Percentiles rank a stretch among this genome's conserved stretches.
Conservation (phyloP, 2,888 invertebrate species). For the Zeuzera pyrina region DNA sequence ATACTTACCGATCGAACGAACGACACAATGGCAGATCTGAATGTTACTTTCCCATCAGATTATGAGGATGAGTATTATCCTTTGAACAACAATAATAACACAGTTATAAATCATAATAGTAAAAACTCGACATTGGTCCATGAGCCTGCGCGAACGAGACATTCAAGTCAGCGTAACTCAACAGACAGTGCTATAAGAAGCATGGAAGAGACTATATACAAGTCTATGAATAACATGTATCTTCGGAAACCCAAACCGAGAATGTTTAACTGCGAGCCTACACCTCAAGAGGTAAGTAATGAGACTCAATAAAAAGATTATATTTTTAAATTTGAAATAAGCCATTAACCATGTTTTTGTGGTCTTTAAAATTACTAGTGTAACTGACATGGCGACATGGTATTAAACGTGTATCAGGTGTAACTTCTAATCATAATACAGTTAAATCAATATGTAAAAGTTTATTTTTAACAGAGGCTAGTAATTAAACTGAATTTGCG, state of each 20-base stretch:
- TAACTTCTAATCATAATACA: no score
- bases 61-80: constrained; percentile 31
- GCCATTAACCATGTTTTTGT: no score
- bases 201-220: constrained; percentile 29
- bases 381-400: no score
- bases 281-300: constrained; percentile 43
- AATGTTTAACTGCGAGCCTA: constrained; percentile 20
- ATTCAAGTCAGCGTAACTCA: constrained; percentile 15
- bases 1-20: constrained; percentile 61
- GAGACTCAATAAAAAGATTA: no score
- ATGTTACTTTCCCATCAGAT: constrained; percentile 61
- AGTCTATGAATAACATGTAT: constrained; percentile 27
- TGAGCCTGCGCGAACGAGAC: constrained; percentile 15
- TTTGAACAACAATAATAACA: constrained; percentile 8
- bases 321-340: no score
- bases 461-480: no score
- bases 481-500: no score
- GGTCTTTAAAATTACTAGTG: no score
- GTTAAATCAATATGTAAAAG: no score
- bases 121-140: constrained; percentile 22
- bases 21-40: constrained; percentile 63
- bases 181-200: constrained; percentile 31
- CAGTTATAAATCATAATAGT: no score
- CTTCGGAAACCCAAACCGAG: constrained; percentile 12
- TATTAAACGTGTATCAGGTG: no score